These are phyloP conservation scores for Sceloporus tristichus DNA, from an alignment of 2,113 vertebrate genomes.

Conservation along the genomic window DNA sequence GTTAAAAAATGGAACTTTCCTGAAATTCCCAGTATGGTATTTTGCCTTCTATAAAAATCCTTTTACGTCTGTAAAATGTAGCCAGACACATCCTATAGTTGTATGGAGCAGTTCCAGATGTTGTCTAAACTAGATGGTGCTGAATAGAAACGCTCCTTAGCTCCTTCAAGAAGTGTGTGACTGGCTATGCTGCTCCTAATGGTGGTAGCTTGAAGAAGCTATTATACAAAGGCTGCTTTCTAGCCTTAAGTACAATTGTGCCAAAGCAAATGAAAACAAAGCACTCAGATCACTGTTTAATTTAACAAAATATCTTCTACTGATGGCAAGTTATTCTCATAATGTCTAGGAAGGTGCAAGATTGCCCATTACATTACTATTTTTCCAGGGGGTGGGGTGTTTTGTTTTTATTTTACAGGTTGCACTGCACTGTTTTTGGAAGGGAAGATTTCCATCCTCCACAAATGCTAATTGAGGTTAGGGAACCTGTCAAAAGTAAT, in stretches of 20 bases:
- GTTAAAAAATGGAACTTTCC: no score
- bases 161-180: background rate
- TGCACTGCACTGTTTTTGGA: constrained; percentile 27
- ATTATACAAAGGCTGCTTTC: background rate
- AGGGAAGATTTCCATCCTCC: constrained; percentile 6
- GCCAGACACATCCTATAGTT: background rate
- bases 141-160: background rate
- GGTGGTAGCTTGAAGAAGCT: background rate
- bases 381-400: background rate
- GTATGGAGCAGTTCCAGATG: background rate
- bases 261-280: background rate
- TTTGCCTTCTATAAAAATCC: no score
- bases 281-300: background rate
- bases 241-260: background rate
- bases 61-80: background rate
- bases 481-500: constrained; percentile 49
- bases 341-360: constrained; percentile 49
- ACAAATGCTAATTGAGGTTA: constrained; percentile 23
- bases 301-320: constrained; percentile 23
- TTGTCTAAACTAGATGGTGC: background rate
- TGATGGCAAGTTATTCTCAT: constrained; percentile 30
- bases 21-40: background rate
- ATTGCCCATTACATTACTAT: constrained; percentile 26
- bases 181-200: background rate
- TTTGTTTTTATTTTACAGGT: constrained; percentile 37